Evolutionary conservation across 1,140 invertebrate species (phyloP), one percentile per base, ranked within the genome.

Genomic region (Arctopsyche grandis): DNA sequence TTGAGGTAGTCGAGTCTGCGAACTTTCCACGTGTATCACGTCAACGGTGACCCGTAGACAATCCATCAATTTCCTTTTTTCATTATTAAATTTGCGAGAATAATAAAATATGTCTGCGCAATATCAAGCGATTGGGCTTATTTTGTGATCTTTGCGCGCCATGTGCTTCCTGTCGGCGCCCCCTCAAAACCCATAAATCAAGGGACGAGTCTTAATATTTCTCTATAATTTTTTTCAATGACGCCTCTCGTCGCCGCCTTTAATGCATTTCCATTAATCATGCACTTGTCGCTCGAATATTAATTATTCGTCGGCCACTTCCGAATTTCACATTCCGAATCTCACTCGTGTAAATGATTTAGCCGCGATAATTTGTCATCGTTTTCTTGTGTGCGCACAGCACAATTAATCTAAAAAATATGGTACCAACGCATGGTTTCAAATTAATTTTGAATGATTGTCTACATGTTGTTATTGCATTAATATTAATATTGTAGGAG

Each of bases 1-100:
- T 38, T 7, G 29, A 7, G 29, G 29, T 38, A 38, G n/a, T n/a
- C n/a, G n/a, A 4, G 29, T 38, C 29, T 38, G 29, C 3, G 29
- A 38, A 38, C 29, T 38, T 38, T 38, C 7, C 29, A 38, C 29
- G 29, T 7, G 29, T 38, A 38, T 38, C 29, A 38, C 29, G 21
- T 26, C 5, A 22, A 9, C 63, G 63, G n/a, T 21, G 58, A 29
- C 9, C 63, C 24, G 24, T 26, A 66, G 63, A 66, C 58, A 73
- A 80, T 80, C 75, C 46, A 80, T 80, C 79, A 80, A 69, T 52
- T 46, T 77, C 69, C 77, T 77, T 80, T 48, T 71, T 71, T 71
- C 69, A 38, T 46, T 76, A 69, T 44, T 16, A 60, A 80, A 80
- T 80, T 80, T 77, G 60, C 56, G 75, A 76, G 75, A 56, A 69